Evolutionary conservation across 2,888 invertebrate species (phyloP).

Genomic region (Orthosia cruda): DNA sequence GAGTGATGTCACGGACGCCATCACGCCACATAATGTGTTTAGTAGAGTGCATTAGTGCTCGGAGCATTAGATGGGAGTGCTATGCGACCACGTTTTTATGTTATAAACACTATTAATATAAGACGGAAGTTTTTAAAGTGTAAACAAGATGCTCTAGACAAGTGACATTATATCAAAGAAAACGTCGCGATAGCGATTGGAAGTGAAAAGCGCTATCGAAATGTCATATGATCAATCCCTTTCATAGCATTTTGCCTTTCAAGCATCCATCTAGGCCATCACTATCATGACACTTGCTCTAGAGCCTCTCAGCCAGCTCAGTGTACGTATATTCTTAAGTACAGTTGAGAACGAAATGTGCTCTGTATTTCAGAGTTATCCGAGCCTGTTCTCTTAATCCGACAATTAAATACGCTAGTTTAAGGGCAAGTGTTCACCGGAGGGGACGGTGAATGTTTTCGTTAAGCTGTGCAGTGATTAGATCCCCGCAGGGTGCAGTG

Average conservation of each 20-base stretch:
- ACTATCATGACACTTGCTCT: no score
- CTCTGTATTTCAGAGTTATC: not conserved
- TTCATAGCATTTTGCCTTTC: no score
- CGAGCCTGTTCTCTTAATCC: not conserved
- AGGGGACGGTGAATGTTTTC: constrained; percentile 4
- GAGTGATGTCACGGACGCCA: constrained; percentile 9
- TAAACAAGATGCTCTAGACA: not conserved
- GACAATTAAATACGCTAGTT: constrained; percentile 4
- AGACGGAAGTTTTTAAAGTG: not conserved
- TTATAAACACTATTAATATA: not conserved
- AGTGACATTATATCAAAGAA: no score
- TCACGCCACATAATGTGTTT: no score
- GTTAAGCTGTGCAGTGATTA: constrained; percentile 6
- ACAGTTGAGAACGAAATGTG: not conserved
- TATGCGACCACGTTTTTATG: not conserved
- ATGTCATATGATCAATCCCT: no score
- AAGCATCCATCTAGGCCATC: no score
- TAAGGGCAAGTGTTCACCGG: not conserved
- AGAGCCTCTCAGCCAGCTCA: no score
- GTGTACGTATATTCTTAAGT: not conserved
- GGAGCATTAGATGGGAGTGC: not conserved
- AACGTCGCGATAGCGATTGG: no score
- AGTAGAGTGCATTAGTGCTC: not conserved
- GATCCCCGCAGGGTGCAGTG: constrained; percentile 1
- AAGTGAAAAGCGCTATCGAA: no score